phyloP scores from a whole-genome alignment of 2,113 vertebrate genomes.

The Myodes glareolus region DNA sequence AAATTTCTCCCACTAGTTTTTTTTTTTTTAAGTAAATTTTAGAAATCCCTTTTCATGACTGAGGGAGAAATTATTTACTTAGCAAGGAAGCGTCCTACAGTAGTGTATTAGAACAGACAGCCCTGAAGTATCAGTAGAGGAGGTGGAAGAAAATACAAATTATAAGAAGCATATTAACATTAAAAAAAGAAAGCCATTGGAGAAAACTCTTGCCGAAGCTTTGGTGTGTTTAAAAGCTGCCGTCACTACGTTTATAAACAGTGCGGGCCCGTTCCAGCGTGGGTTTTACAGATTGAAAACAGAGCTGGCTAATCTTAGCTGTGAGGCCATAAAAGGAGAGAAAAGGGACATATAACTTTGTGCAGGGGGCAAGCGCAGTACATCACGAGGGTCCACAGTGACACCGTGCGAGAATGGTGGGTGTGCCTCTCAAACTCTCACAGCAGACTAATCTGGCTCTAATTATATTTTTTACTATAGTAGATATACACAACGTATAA shows the following conservation, averaged over 20 bases:
- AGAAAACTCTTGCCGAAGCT: constrained; percentile 3
- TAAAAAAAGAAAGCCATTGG: not conserved
- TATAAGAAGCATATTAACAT: not conserved
- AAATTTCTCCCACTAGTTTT: not conserved
- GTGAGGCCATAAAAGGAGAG: constrained; percentile 78
- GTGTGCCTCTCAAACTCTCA: not conserved
- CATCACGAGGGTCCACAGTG: not conserved
- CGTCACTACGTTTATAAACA: constrained; percentile 54
- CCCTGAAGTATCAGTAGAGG: not conserved
- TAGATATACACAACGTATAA: not conserved
- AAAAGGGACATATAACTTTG: constrained; percentile 46
- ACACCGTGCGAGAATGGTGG: not conserved
- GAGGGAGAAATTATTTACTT: constrained; percentile 24
- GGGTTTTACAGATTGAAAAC: constrained; percentile 45
- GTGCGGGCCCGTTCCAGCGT: constrained; percentile 44
- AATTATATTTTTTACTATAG: not conserved
- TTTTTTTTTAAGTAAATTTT: not conserved
- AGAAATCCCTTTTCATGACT: not conserved
- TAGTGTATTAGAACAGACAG: not conserved
- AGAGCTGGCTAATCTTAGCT: constrained; percentile 13
- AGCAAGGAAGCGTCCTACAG: not conserved
- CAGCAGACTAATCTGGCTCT: not conserved
- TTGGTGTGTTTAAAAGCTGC: constrained; percentile 60
- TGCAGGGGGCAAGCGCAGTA: not conserved
- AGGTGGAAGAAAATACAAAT: constrained; percentile 39